Evolutionary conservation across 2,797 vertebrate species (phyloP), one percentile per base, ranked within the genome.

Genomic region (Pempheris klunzingeri): DNA sequence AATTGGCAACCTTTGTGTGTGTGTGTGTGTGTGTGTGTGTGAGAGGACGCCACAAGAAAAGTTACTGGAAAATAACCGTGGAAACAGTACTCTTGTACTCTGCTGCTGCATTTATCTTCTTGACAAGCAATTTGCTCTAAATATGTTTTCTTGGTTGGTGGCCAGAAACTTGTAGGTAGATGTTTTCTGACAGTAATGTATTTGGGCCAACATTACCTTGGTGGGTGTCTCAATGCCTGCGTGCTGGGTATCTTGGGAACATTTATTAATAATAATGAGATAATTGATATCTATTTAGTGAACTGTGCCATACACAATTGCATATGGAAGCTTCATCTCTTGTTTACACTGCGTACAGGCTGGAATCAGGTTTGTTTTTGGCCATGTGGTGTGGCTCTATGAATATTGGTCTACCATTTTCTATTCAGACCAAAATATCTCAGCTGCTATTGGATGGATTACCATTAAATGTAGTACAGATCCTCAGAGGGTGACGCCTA

Each of bases 91-190:
- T 79, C 79, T 66, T 32, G 70, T 64, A 65, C 76, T 67, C 47
- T 38, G 46, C 84, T 52, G 72, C 77, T 47, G 55, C 88, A 93
- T 94, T 92, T 79, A 91, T 93, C 91, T 93, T 92, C 88, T 89
- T 93, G 92, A 94, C 92, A 92, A 88, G 89, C 85, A 89, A 90
- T 93, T 92, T 92, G 88, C 79, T 87, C 80, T 83, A 85, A 91
- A 91, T 90, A 87, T 87, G 82, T 89, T 91, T 84, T 84, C 81
- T 77, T 90, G 80, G 83, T 85, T 68, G 71, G 71, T 81, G 73
- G 82, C 83, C 80, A 82, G 68, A 69, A 79, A 79, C 43, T 52
- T 85, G 78, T 55, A 77, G 79, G 81, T 81, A 81, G 71, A 83
- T 89, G 60, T 69, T 81, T 79, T 80, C 22, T 80, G 36, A 75